Conservation (phyloP, 2,797 vertebrate species). For the Macroramphosus scolopax region DNA sequence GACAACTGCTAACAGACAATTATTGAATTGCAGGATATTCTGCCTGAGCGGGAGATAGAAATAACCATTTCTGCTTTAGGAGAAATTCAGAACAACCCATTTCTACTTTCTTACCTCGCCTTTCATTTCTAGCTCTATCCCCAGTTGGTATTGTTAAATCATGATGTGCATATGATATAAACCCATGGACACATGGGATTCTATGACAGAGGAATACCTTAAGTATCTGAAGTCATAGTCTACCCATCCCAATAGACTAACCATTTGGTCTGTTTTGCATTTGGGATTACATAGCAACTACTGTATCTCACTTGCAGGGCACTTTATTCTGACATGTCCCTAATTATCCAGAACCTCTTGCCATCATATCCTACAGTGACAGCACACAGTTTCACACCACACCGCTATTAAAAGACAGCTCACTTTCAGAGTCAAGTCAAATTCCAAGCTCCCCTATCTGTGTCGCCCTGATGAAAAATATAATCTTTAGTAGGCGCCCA, state of each 20-base stretch:
- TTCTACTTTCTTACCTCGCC: too few relatives aligned
- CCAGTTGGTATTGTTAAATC: too few relatives aligned
- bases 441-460: constrained; percentile 5
- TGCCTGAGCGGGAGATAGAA: neutral
- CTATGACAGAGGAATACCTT: too few relatives aligned
- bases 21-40: constrained; percentile 18
- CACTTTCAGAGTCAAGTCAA: constrained; percentile 18
- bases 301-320: constrained; percentile 26
- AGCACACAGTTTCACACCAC: constrained; percentile 22
- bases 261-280: neutral
- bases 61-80: neutral
- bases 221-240: too few relatives aligned
- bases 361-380: constrained; percentile 31
- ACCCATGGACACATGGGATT: too few relatives aligned
- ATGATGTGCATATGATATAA: too few relatives aligned
- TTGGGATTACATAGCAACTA: too few relatives aligned
- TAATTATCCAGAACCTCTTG: constrained; percentile 42
- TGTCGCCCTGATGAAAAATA: constrained; percentile 18
- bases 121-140: too few relatives aligned
- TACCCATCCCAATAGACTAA: too few relatives aligned
- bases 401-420: constrained; percentile 23
- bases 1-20: constrained; percentile 22
- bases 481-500: constrained; percentile 10
- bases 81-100: too few relatives aligned
- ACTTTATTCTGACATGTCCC: constrained; percentile 40